Percentiles rank a stretch among this genome's conserved stretches.
Evolutionary conservation across 2,113 vertebrate species (phyloP).

Genomic region (Dromiciops gliroides): DNA sequence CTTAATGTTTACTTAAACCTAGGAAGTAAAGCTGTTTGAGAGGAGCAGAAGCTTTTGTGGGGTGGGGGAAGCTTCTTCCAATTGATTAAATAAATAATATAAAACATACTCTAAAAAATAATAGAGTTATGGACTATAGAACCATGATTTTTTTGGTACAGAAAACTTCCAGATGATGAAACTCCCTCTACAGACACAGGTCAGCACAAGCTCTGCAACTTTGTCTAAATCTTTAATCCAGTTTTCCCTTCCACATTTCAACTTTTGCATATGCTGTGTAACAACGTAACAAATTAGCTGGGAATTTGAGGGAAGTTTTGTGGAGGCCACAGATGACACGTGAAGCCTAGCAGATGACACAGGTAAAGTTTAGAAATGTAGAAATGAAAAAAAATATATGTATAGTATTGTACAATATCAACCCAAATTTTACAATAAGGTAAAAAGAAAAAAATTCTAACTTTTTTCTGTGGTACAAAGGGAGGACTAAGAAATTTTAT

Average conservation of each 20-base stretch:
- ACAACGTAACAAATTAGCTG: not conserved
- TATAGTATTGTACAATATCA: not conserved
- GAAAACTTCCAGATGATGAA: not conserved
- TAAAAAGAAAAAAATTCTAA: not conserved
- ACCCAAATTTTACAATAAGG: not conserved
- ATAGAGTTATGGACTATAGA: not conserved
- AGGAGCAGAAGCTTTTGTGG: not conserved
- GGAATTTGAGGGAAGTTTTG: not conserved
- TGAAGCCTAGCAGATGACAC: too few species aligned
- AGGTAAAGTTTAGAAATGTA: not conserved
- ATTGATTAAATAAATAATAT: not conserved
- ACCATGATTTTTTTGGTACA: not conserved
- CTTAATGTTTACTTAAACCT: not conserved
- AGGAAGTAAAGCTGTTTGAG: not conserved
- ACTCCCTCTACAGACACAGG: not conserved
- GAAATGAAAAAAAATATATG: not conserved
- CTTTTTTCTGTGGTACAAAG: not conserved
- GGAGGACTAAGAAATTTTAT: not conserved
- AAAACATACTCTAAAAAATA: not conserved
- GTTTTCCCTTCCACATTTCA: not conserved
- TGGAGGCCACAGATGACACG: too few species aligned
- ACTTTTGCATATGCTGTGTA: not conserved
- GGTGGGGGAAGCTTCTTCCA: not conserved
- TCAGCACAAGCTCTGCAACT: not conserved
- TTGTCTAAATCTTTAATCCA: not conserved